Evolutionary conservation across 2,888 invertebrate genomes (phyloP), one percentile per base, ranked within the genome.

Genomic region (Petrophora chlorosata): DNA sequence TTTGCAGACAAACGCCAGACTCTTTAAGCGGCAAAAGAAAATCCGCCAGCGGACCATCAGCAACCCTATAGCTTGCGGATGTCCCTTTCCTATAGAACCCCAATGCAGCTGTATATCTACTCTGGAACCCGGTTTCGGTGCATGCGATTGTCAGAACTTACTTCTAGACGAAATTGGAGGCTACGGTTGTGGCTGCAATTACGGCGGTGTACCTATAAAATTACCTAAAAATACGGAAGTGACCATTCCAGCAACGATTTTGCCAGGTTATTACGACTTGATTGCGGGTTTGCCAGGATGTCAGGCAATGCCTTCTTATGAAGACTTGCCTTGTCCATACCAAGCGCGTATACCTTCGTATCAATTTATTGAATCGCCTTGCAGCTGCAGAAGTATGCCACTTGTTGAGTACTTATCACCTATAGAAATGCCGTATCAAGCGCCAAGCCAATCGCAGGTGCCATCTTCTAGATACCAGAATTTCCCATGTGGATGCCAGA

Each of bases 1-100:
- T 34, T 52, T 48, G 12, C 56, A 59, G 59, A 36, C 41, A 8
- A 56, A 53, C 13, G 56, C 45, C 12, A 45, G 53, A 46, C 16
- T 23, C 1, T 2, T 53, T 22, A 57, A 38, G 32, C 32, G 57
- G 2, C 56, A 50, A 15, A 54, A 45, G 13, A 59, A 42, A 42
- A 26, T 45, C 3, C 26, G 25, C 0, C 13, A 39, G 9, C 23
- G 45, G 0, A 19, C 28, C 8, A 14, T 8, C 1, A 36, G 22
- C 17, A n/a, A 23, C 5, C 5, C 28, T 1, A 36, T 39, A 0
- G 10, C 35, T 4, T 29, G 39, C 10, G 13, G 25, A 0, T 22
- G 30, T 5, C 36, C 35, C 3, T 0, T 10, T 2, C 13, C 26
- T 5, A 1, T 15, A 19, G 34, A 34, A 16, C 1, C 14, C 15